Conservation (phyloP, 2,113 vertebrate genomes). For the Sclerurus mexicanus region DNA sequence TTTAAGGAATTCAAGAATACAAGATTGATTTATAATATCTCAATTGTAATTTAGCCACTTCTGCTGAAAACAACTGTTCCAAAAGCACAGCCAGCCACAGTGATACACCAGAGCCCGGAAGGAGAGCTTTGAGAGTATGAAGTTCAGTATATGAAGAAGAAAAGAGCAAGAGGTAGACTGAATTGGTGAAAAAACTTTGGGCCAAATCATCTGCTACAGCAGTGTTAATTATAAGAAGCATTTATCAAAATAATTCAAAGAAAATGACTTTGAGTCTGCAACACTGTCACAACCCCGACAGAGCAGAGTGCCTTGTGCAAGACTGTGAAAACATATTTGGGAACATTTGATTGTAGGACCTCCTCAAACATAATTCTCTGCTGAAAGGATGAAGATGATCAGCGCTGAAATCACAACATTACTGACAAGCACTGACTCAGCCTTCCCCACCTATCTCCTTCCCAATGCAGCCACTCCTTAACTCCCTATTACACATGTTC, state of each 20-base stretch:
- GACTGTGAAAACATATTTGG: background rate
- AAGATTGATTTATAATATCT: background rate
- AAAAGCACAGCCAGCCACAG: background rate
- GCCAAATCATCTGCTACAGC: background rate
- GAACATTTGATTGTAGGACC: background rate
- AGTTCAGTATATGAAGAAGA: background rate
- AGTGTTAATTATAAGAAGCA: background rate
- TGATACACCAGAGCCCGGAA: background rate
- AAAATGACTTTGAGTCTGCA: background rate
- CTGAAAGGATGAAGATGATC: background rate
- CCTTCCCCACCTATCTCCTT: background rate
- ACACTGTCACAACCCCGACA: background rate
- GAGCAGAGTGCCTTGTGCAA: background rate
- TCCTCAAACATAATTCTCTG: background rate
- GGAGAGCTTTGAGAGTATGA: background rate
- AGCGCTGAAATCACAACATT: rapidly evolving
- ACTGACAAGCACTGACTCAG: rapidly evolving
- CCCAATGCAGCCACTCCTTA: background rate
- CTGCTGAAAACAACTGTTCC: background rate
- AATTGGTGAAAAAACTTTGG: background rate
- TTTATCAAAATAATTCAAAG: background rate
- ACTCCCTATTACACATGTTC: background rate
- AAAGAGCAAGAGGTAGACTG: background rate
- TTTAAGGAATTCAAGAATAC: background rate
- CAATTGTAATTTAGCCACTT: background rate